Base-by-base conservation (phyloP, 2,888 invertebrate species). In the Watsonalla cultraria region DNA sequence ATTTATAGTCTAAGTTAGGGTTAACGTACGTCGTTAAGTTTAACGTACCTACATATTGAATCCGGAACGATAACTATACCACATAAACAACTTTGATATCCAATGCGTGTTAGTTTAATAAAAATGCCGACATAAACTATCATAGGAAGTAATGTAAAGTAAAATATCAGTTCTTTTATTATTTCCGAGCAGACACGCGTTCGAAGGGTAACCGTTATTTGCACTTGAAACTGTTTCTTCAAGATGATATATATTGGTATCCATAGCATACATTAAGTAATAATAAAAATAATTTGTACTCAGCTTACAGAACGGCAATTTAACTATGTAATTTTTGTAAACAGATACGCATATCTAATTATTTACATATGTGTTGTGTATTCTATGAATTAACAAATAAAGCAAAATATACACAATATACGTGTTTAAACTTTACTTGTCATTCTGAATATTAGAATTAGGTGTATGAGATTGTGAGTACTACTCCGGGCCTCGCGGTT, bases 1-100 rank as follows among this genome's bases (percentile, higher is more conserved):
- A 66, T 66, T 66, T 64, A 66, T 66, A 64, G 64, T 60, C 61
- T 54, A 48, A 58, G 59, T 57, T 53, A 52, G 55, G 58, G 59
- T 54, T 49, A 39, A 54, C 54, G 61, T 56, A 56, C 55, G 54
- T 47, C 57, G 46, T 54, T 57, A 37, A 49, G 37, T 49, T 49
- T 37, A 15, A 49, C 11, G 11, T 7, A 49, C 35, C 5, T 49
- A 14, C 4, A 11, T 46, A 34, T 35, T n/a, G n/a, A 14, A 34
- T 7, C 47, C 13, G 5, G 5, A 37, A 7, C 35, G 11, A 48
- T 13, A 13, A 35, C 8, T n/a, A 7, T 35, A 14, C n/a, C 13
- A 37, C n/a, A 14, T 4, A 35, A 35, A 13, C 11, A 48, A 14
- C 37, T 33, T 49, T 8, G 5, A 4, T 11, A 49, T 39, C 14